These are phyloP conservation scores for Nicator chloris DNA, from an alignment of 2,113 vertebrate species.

Conservation along the genomic window DNA sequence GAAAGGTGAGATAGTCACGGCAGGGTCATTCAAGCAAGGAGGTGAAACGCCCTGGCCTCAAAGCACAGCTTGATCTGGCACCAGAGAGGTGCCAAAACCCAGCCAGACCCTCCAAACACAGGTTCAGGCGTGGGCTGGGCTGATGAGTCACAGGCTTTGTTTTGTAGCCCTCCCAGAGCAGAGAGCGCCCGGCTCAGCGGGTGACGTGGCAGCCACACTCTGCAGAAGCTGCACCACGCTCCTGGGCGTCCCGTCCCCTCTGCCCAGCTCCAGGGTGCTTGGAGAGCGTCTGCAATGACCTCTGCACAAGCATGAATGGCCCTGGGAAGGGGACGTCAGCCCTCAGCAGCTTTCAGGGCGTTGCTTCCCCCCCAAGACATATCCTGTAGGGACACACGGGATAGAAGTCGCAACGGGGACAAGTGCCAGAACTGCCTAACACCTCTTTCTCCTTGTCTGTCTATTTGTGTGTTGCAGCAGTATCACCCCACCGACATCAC, in stretches of 20 bases:
- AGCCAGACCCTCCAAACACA: conserved; percentile 35
- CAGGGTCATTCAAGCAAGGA: conserved; percentile 54
- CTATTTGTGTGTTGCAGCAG: conserved; percentile 91
- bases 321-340: not conserved
- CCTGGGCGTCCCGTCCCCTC: not conserved
- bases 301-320: not conserved
- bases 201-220: not conserved
- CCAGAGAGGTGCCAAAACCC: not conserved
- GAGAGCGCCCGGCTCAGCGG: not conserved
- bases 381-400: conserved; percentile 5
- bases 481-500: conserved; percentile 98
- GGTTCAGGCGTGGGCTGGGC: not conserved
- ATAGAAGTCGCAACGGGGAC: not conserved
- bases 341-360: not conserved
- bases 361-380: conserved; percentile 3
- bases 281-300: not conserved
- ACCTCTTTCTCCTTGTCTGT: conserved; percentile 73
- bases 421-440: conserved; percentile 57
- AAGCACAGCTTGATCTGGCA: conserved; percentile 50
- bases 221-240: not conserved
- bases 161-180: not conserved
- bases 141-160: conserved; percentile 11
- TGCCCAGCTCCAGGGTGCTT: not conserved
- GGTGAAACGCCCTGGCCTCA: conserved; percentile 27
- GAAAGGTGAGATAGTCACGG: conserved; percentile 12